Evolutionary conservation across 2,888 invertebrate genomes (phyloP), one percentile per base, ranked within the genome.

Genomic region (Tenthredo notha): DNA sequence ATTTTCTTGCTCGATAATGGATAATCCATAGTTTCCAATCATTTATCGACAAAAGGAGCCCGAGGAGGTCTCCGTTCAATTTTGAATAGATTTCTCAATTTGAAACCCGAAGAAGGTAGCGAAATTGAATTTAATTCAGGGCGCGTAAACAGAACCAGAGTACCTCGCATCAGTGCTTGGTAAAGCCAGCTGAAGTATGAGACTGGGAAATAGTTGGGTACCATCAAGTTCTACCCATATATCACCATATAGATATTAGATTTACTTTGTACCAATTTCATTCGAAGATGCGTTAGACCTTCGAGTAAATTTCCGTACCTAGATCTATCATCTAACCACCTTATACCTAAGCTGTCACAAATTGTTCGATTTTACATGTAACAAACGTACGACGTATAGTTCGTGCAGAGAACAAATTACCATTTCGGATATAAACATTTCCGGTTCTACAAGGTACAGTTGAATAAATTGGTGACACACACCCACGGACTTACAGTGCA

Each of bases 401-500:
- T n/a, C 54, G 54, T 67, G 67, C 33, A 67, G 37, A 83, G 67
- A 47, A 47, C 25, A 43, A 67, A 47, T 80, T 80, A 61, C 25
- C 61, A 80, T 50, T 29, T 21, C 47, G 67, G 67, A 83, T 58
- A 43, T 43, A 33, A 47, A 15, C 21, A 83, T 83, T 67, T 83
- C 83, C 83, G 43, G 47, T 33, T 25, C 33, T 61, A 33, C 10
- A 7, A 37, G 50, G 50, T 83, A 70, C 25, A 21, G 58, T 40
- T 18, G 29, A 67, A 83, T 47, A 47, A 33, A 70, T 80, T 50
- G 80, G 37, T 80, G 80, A 80, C 61, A 80, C 80, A 50, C 80
- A 12, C 25, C 40, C n/a, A 47, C 61, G 67, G 9, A 67, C 47
- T 10, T 29, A 47, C 47, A 37, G 3, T 37, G 43, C 75, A 77